Base-by-base conservation (phyloP, 2,888 invertebrate genomes). In the Rhimphoctona megacephalus region DNA sequence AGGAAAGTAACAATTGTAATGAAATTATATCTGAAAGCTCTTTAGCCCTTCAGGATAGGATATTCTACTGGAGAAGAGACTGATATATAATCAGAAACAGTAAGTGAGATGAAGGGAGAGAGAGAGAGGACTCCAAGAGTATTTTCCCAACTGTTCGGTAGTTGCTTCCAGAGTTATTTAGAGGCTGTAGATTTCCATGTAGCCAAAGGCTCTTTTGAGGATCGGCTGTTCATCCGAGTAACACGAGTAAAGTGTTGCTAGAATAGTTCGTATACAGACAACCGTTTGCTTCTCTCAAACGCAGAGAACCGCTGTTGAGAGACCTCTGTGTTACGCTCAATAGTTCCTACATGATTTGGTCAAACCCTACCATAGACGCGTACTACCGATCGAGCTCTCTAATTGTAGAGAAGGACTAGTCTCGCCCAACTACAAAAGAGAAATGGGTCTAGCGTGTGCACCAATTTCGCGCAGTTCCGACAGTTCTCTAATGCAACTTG, bases 81-180 rank as follows among this genome's bases (percentile, higher is more conserved):
- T 4, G 17, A 61, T 61, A 30, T 61, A 30, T 30, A 61, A 30
- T 30, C 61, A 57, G 25, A 25, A 57, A 77, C n/a, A 72, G 70
- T 30, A 11, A 19, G 46, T 9, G 78, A 52, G 22, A 14, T 14
- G 30, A 33, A 66, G 77, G 25, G 52, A 52, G 22, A 67, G 67
- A n/a, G 54, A 25, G 54, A 39, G 54, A 67, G 39, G 54, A 25
- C 3, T 64, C 70, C 30, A 61, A 17, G 39, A 69, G 69, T 77
- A 85, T 85, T 85, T 78, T 57, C 61, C 57, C 73, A 36, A 67
- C 74, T 73, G 78, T 81, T 66, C 46, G 46, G 67, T 46, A 67
- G 66, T 66, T 72, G 43, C 64, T 78, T 25, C 67, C 57, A 85
- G 85, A 81, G 81, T 85, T 85, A 81, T 85, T 85, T 81, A 81